Evolutionary conservation across 2,888 invertebrate genomes (phyloP).

Genomic region (Dorcus hopei): DNA sequence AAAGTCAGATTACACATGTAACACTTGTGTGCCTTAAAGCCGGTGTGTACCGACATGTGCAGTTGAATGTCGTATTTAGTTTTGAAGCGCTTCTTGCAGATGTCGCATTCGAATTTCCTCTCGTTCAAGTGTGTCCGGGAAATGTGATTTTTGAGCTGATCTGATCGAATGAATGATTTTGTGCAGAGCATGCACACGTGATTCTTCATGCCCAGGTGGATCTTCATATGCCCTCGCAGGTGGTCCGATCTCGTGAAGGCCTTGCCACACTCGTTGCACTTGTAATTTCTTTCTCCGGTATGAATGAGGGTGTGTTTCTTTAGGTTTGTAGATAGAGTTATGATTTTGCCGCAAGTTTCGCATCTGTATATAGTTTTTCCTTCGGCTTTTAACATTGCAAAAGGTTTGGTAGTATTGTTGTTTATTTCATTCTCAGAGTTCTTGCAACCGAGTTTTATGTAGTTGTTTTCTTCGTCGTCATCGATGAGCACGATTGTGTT

Average conservation of each 20-base stretch:
- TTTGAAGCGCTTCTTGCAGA: slow-evolving; percentile 57
- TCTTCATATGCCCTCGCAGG: background rate
- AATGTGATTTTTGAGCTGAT: background rate
- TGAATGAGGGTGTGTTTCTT: slow-evolving; percentile 15
- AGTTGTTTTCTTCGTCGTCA: too few species aligned
- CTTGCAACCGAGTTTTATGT: too few species aligned
- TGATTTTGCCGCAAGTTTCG: slow-evolving; percentile 18
- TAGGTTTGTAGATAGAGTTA: slow-evolving; percentile 19
- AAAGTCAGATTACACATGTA: slow-evolving; percentile 45
- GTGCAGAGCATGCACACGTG: background rate
- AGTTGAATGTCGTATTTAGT: slow-evolving; percentile 54
- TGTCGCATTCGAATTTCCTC: slow-evolving; percentile 39
- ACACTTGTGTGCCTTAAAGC: slow-evolving; percentile 55
- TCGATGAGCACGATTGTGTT: too few species aligned
- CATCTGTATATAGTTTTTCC: background rate
- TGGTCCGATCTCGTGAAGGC: background rate
- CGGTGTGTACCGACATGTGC: slow-evolving; percentile 57
- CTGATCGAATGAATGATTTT: background rate
- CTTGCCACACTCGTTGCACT: slow-evolving; percentile 12
- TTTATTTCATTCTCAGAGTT: too few species aligned
- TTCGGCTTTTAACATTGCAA: too few species aligned
- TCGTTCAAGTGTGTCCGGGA: background rate
- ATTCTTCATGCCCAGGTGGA: background rate
- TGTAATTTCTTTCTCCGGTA: slow-evolving; percentile 11
- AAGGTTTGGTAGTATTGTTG: too few species aligned